Evolutionary conservation across 2,113 vertebrate genomes (phyloP).

Genomic region (Dryoscopus gambensis): DNA sequence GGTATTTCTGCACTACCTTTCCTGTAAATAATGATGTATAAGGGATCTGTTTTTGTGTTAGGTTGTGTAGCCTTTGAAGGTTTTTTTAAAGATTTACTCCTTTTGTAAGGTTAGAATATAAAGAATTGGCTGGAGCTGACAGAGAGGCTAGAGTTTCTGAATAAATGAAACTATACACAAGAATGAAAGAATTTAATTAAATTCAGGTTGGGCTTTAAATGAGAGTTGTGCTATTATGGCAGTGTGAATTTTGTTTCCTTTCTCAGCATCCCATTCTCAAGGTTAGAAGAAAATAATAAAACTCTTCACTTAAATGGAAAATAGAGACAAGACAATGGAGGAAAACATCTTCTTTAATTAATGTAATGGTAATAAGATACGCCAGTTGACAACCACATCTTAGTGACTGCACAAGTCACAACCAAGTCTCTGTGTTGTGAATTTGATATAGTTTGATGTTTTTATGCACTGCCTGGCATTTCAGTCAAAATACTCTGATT

Average conservation of each 20-base stretch:
- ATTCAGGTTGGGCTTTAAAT: neutral
- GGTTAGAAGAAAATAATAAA: neutral
- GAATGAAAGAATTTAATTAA: neutral
- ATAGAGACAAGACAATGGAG: neutral
- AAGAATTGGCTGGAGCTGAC: neutral
- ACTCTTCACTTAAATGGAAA: neutral
- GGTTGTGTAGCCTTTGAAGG: neutral
- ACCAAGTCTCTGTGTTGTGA: neutral
- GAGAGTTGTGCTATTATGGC: neutral
- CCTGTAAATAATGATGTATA: neutral
- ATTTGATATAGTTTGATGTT: neutral
- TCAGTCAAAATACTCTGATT: neutral
- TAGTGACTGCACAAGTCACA: neutral
- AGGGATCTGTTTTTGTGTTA: neutral
- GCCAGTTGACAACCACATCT: neutral
- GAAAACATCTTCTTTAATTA: neutral
- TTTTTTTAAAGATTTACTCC: neutral
- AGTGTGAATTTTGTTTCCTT: neutral
- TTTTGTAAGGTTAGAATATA: neutral
- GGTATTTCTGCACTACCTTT: neutral
- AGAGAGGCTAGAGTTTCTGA: neutral
- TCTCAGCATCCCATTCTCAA: neutral
- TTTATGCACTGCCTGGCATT: neutral
- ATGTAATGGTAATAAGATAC: neutral
- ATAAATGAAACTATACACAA: neutral